Base-by-base conservation (phyloP, 2,888 invertebrate genomes). In the Synergus itoensis region DNA sequence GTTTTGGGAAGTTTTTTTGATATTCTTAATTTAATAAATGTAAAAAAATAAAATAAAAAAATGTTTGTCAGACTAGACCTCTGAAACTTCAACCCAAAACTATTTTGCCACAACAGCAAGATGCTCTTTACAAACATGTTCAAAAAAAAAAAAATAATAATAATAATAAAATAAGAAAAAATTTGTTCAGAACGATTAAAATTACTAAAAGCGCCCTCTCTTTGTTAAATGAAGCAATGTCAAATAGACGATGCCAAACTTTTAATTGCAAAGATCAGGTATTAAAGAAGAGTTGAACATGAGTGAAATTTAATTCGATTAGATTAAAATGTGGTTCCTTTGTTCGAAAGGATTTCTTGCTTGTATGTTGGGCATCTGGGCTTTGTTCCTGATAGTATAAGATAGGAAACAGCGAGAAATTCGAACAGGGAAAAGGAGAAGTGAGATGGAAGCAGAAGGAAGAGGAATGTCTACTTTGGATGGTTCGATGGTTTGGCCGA, bases 301-400 rank as follows among this genome's bases (percentile, higher is more conserved):
- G 83, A 82, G 76, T 80, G 80, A 79, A 83, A 81, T 84, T 84
- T 82, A 84, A 85, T 84, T 85, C 80, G 81, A 84, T 75, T 63
- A 79, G 77, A 79, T 80, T 79, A 82, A 82, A 84, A 82, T 80
- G 80, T 60, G 79, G 79, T 78, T 82, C 77, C 82, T 85, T 84
- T 83, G 84, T 85, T 85, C 80, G 43, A 75, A 77, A 45, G 73
- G 63, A 79, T 69, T 79, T 57, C 79, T 57, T 65, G 77, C 63
- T 79, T 78, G 80, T 75, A 76, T 76, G 65, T 53, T 60, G 77
- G 77, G 77, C 76, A 36, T 77, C 73, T 76, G 64, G 77, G 12
- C 79, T 53, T 65, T 73, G 69, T 73, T 73, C 69, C 48, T 40
- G 69, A 16, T 36, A 48, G 28, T 67, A 45, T 4, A 45, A 48